Conservation (phyloP, 2,797 vertebrate species). For the Streptopelia turtur region DNA sequence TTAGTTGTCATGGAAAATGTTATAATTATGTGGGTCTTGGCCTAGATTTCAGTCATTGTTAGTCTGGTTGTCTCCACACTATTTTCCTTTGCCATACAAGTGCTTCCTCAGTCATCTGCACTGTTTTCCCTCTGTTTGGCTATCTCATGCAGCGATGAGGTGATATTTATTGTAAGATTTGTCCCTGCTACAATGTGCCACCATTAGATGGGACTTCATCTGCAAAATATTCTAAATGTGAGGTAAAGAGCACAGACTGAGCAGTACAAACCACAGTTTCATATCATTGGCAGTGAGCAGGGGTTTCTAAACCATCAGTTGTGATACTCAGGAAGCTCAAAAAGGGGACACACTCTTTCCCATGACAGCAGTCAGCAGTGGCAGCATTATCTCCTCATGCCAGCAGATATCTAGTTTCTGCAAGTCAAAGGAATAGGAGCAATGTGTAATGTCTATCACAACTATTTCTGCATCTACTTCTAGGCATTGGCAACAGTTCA, state of each 20-base stretch:
- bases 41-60: conserved; percentile 25
- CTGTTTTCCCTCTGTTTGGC: not conserved
- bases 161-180: not conserved
- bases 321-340: not conserved
- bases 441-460: not conserved
- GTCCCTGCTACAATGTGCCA: not conserved
- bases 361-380: not conserved
- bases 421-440: not conserved
- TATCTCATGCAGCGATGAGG: not conserved
- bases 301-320: not conserved
- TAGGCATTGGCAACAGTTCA: not conserved
- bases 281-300: not conserved
- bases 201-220: not conserved
- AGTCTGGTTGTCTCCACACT: not conserved
- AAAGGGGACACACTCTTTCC: not conserved
- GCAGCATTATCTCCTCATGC: not conserved
- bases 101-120: not conserved
- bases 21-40: conserved; percentile 20
- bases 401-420: not conserved
- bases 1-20: conserved; percentile 33
- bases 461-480: not conserved
- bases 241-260: not conserved
- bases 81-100: not conserved
- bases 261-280: not conserved
- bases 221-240: not conserved